Percentiles rank a stretch among this genome's conserved stretches.
phyloP scores from a whole-genome alignment of 2,888 invertebrate genomes.

The Tubiluchus corallicola region DNA sequence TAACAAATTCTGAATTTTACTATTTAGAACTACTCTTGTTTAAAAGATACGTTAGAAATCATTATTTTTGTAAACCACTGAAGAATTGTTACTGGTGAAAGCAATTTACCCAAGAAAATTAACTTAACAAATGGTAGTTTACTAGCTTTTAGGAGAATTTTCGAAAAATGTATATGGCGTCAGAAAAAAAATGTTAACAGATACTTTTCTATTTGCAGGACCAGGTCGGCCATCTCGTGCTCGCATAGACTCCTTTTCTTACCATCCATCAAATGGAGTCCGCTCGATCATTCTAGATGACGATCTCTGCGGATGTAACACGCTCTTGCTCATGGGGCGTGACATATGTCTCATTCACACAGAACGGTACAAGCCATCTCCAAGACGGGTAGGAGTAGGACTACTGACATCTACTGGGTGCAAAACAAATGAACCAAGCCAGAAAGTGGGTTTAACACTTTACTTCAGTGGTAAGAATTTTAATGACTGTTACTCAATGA shows the following conservation, averaged over 20 bases:
- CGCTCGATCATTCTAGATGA: background rate
- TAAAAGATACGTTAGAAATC: no score
- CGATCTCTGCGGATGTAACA: background rate
- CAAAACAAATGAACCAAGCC: slow-evolving; percentile 1
- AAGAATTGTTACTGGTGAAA: no score
- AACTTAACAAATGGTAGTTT: no score
- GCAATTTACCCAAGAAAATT: no score
- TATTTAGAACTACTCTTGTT: no score
- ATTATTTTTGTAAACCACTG: no score
- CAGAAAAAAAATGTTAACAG: no score
- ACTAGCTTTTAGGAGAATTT: no score
- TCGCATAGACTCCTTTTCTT: background rate
- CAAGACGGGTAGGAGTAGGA: background rate
- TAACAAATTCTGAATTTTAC: no score
- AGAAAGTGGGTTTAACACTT: background rate
- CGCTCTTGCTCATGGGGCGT: background rate
- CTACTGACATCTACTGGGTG: background rate
- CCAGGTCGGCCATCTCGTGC: background rate
- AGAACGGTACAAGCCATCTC: background rate
- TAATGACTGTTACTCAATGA: no score
- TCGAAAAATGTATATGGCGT: no score
- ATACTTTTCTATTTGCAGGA: no score
- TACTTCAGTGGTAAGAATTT: slow-evolving; percentile 1
- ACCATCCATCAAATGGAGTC: background rate
- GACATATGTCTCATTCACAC: background rate